These are phyloP conservation scores for Grus americana DNA, from an alignment of 2,113 vertebrate genomes.

Conservation along the genomic window DNA sequence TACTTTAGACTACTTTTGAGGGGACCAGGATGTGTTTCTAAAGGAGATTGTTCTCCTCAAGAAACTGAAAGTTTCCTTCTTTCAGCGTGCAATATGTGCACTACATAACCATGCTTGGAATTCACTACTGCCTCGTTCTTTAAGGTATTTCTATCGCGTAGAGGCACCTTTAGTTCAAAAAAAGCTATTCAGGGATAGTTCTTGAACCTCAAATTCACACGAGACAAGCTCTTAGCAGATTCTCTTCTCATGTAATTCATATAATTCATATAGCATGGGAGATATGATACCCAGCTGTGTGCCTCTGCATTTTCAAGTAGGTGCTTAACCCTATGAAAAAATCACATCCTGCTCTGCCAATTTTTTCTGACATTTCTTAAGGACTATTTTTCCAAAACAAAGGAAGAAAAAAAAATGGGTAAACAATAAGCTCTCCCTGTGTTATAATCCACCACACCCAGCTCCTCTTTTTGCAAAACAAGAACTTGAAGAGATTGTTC, in stretches of 20 bases:
- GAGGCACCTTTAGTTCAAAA: not conserved
- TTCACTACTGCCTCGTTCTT: not conserved
- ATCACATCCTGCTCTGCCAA: not conserved
- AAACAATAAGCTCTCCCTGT: slow-evolving; percentile 15
- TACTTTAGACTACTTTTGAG: not conserved
- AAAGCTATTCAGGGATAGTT: not conserved
- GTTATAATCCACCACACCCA: slow-evolving; percentile 5
- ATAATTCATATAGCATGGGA: not conserved
- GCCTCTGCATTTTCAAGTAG: not conserved
- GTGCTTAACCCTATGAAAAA: slow-evolving; percentile 47
- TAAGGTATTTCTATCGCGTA: not conserved
- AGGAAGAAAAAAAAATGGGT: not conserved
- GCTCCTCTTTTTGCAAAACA: slow-evolving; percentile 31
- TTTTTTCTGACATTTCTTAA: not conserved
- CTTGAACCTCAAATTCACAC: not conserved
- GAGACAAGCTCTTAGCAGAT: not conserved
- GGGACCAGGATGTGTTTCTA: not conserved
- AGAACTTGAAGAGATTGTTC: slow-evolving; percentile 7
- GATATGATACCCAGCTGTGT: not conserved
- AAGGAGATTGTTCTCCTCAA: not conserved
- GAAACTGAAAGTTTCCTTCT: not conserved
- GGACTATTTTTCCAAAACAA: not conserved
- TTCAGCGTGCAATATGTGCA: not conserved
- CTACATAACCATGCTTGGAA: not conserved
- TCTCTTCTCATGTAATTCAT: not conserved